Base-by-base conservation (phyloP, 2,888 invertebrate genomes). In the Andrena chrysosceles region DNA sequence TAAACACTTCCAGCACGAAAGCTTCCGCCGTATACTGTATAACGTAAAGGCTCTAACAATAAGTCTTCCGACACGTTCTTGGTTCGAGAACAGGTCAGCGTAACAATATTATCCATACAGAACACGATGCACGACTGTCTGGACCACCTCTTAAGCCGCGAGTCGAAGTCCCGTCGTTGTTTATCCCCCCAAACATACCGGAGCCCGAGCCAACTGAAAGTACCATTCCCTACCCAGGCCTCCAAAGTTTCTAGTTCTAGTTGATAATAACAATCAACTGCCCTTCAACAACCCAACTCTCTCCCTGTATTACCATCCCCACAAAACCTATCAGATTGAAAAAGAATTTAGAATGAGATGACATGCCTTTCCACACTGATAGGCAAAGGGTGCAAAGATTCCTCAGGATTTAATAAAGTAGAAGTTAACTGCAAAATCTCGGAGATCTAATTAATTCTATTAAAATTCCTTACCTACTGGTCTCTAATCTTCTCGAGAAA, bases 81-180 rank as follows among this genome's bases (percentile, higher is more conserved):
- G n/a, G 48, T 62, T 5, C 2, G 49, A 59, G 35, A 52, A 77
- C 29, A 59, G 48, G 31, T 49, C 56, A 59, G 16, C 16, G 35
- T 66, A 72, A 67, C 80, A 16, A 63, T 56, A 48, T 80, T 67
- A 79, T 79, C 52, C 60, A 10, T n/a, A 52, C 66, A 62, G 29
- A 62, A 67, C 54, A 26, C 71, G 66, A 56, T 26, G 56, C 66
- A 54, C 59, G 42, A 78, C 49, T 71, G 66, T 52, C 76, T 54
- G 23, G 10, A 29, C 31, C 23, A 6, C n/a, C 26, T 23, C n/a
- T 49, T 62, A 79, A 64, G 59, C 59, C 42, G 29, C 31, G 63
- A 80, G 56, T 52, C 42, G 35, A 60, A 64, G 35, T 31, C 59
- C 8, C 31, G 33, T 16, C 33, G 29, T 42, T 26, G 8, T 29